phyloP scores from a whole-genome alignment of 2,797 vertebrate species.

The Crenichthys baileyi region DNA sequence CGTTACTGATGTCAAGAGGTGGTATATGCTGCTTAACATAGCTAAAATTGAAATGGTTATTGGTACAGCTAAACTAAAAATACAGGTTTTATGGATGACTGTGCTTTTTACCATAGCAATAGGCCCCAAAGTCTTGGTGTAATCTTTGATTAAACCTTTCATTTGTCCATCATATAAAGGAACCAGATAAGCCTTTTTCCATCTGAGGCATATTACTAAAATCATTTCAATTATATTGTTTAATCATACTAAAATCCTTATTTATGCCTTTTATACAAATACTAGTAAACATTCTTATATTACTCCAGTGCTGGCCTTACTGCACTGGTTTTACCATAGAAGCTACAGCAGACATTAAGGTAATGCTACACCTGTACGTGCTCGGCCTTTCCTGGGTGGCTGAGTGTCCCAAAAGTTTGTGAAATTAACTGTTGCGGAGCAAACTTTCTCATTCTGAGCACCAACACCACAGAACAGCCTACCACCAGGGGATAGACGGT shows the following conservation, averaged over 20 bases:
- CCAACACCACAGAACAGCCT: not conserved
- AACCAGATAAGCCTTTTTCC: not conserved
- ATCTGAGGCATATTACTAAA: not conserved
- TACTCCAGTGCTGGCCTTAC: not conserved
- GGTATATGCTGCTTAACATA: too few species aligned
- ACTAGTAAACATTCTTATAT: not conserved
- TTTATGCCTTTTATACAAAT: not conserved
- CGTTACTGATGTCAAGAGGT: too few species aligned
- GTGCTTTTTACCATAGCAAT: not conserved
- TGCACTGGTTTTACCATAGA: not conserved
- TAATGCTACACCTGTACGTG: not conserved
- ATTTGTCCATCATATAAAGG: not conserved
- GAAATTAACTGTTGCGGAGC: not conserved
- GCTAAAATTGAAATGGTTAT: too few species aligned
- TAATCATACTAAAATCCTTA: not conserved
- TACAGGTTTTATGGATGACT: too few species aligned
- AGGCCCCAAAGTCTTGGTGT: not conserved
- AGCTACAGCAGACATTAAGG: not conserved
- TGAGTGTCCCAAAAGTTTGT: not conserved
- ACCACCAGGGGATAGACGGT: not conserved
- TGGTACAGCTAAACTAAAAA: too few species aligned
- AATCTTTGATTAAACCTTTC: not conserved
- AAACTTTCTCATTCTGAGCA: not conserved
- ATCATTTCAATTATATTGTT: not conserved
- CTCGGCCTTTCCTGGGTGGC: not conserved